A percentile compares a stretch with the other conserved stretches of the same genome.
Conservation (phyloP, 1,140 invertebrate genomes). For the Sipha flava region DNA sequence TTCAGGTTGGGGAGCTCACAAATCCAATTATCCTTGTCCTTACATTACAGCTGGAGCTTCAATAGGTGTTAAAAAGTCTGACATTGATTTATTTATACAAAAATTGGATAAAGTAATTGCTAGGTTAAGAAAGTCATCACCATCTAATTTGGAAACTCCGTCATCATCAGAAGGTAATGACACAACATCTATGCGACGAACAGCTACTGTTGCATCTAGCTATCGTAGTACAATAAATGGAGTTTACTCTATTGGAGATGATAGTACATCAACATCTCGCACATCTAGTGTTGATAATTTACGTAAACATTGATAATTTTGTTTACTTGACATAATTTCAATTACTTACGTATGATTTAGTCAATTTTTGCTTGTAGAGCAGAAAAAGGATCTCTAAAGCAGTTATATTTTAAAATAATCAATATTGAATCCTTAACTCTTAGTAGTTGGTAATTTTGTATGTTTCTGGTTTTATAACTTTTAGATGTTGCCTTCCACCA, state of each 20-base stretch:
- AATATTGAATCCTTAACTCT: constrained; percentile 6
- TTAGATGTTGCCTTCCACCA: not conserved
- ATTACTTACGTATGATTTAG: not conserved
- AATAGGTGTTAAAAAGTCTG: constrained; percentile 58
- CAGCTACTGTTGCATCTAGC: constrained; percentile 24
- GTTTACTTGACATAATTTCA: not conserved
- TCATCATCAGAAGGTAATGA: constrained; percentile 44
- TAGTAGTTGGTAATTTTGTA: constrained; percentile 10
- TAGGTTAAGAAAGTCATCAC: constrained; percentile 48
- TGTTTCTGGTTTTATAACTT: not conserved
- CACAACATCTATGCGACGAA: constrained; percentile 36
- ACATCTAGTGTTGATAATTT: constrained; percentile 52
- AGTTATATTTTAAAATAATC: not conserved
- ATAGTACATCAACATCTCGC: constrained; percentile 49
- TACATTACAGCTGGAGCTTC: constrained; percentile 65
- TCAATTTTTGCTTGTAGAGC: constrained; percentile 27
- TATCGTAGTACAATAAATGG: constrained; percentile 36
- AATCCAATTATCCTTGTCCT: constrained; percentile 52
- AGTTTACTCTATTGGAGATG: constrained; percentile 37
- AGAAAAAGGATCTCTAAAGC: not conserved
- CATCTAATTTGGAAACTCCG: constrained; percentile 44
- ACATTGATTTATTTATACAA: constrained; percentile 58
- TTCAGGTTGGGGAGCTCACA: constrained; percentile 60
- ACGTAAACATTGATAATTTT: constrained; percentile 44
- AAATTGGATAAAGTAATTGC: constrained; percentile 53